Base-by-base conservation (phyloP, 2,113 vertebrate species). In the Silurus meridionalis region DNA sequence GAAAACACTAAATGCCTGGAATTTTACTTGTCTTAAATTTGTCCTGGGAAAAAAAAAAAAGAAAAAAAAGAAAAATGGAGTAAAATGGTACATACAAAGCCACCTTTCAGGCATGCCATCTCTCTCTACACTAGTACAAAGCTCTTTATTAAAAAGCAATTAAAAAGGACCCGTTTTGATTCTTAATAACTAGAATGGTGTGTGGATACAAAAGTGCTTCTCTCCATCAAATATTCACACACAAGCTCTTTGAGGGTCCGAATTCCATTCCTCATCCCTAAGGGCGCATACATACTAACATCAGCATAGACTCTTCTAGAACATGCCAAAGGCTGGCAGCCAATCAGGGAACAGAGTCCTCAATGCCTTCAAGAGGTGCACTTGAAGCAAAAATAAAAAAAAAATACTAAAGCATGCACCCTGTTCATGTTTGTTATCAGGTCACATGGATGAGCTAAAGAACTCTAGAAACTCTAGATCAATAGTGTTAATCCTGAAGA, bases 311-410 rank as follows among this genome's bases (percentile, higher is more conserved):
- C 53, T 37, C 25, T 84, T 74, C 37, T 60, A 50, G 78, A 79
- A 72, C 60, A 85, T 75, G 7, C 37, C 79, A 52, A n/a, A 69
- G 37, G 19, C 23, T 64, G 21, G 74, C 48, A 55, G 48, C 87
- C 83, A 85, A 88, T 88, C 58, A 82, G 58, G 57, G 5, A 72
- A 25, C 55, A 87, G 72, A 25, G 6, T 15, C 55, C 9, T 52
- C 14, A 8, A 25, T 13, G 25, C 61, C 57, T 67, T 78, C 25
- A 48, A 67, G 61, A 87, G 72, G n/a, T 25, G 50, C 48, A 83
- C 50, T 83, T 78, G 21, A 82, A 74, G 85, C n/a, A 37, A 37
- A 37, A 37, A 37, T 37, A 37, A 37, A 37, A 37, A 37, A 37
- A 1, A 37, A 37, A 37, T 37, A 58, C 75, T 48, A 80, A 67